Base-by-base conservation (phyloP, 2,888 invertebrate species). In the Dolichomitus sp. region DNA sequence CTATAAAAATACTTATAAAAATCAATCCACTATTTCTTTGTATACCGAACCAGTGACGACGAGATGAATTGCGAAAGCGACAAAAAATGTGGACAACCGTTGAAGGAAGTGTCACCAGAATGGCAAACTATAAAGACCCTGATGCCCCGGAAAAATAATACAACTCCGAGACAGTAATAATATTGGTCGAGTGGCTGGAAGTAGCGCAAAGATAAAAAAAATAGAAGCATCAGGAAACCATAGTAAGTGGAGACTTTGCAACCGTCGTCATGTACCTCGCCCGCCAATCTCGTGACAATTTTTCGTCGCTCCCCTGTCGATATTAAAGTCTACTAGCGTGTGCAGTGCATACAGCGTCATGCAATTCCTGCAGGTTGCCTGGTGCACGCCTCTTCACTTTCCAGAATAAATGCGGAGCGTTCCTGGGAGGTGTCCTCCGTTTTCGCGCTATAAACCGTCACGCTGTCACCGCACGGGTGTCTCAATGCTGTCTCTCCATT, bases 201-300 rank as follows among this genome's bases (percentile, higher is more conserved):
- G 42, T n/a, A 23, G 52, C 12, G 42, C 23, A 37, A 6, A 52
- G 30, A 63, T 7, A 48, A 50, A 17, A n/a, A 45, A 70, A 77
- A 61, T 33, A 63, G 59, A 40, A 14, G 59, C 23, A 30, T 42
- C 19, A 37, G 37, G 45, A 61, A 59, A 68, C 37, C 17, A 19
- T 12, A 37, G 37, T 17, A 61, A 17, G 12, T 1, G 4, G 52
- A 73, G 50, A 81, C 42, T 7, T 68, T 33, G 66, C 50, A 65
- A 19, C 61, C 30, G 57, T 74, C 40, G 14, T 27, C 54, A 37
- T 9, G 14, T 33, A 69, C 9, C 63, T 59, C 48, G 57, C 54
- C 68, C 74, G 84, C 80, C 82, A 84, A 75, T 82, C 81, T 77
- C 75, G 78, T 82, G 78, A 74, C 81, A 84, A 85, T 85, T 85